These are phyloP conservation scores for Sorex maritimensis DNA, from an alignment of 2,797 vertebrate species.

Conservation along the genomic window DNA sequence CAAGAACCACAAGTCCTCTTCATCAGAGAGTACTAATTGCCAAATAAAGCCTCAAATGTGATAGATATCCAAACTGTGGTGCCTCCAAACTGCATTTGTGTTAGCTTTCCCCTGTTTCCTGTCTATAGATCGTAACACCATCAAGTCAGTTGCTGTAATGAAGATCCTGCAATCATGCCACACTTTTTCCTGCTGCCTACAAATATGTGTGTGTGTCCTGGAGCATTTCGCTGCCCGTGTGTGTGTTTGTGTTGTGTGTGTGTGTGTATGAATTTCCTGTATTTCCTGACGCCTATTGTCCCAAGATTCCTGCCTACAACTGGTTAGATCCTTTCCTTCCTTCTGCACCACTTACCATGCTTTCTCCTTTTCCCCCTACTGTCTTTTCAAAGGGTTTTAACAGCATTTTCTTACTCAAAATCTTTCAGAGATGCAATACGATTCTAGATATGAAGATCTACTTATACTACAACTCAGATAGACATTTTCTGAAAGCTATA, in stretches of 20 bases:
- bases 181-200: no score
- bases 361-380: background rate
- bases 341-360: background rate
- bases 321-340: background rate
- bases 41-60: conserved; percentile 4
- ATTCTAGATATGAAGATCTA: background rate
- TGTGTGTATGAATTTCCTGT: background rate
- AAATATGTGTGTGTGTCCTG: background rate
- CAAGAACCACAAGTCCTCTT: background rate
- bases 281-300: background rate
- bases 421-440: background rate
- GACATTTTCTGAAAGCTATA: no score
- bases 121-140: background rate
- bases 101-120: background rate
- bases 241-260: no score
- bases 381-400: background rate
- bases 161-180: background rate
- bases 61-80: background rate
- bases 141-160: background rate
- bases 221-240: background rate
- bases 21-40: background rate
- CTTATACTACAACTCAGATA: background rate
- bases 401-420: conserved; percentile 31
- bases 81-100: background rate
- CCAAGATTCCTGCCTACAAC: background rate